A percentile compares a stretch with the other conserved stretches of the same genome.
Conservation (phyloP, 1,140 invertebrate genomes). For the Calycopis cecrops region DNA sequence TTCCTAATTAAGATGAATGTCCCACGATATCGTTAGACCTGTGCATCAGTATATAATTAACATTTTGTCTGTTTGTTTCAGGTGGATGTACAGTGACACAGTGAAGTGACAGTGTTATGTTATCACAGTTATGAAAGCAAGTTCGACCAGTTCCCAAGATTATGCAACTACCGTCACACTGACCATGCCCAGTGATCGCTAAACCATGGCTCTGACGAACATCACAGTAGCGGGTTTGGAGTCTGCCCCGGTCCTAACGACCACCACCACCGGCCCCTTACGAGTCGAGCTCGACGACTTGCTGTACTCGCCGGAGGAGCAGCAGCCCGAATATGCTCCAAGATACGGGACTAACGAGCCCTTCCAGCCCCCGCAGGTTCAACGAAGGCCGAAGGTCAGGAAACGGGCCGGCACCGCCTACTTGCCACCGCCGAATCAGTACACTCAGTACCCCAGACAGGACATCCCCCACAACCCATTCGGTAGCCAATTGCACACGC, state of each 20-base stretch:
- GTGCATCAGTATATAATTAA: neutral
- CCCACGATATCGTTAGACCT: too few relatives aligned
- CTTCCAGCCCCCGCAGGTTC: constrained; percentile 45
- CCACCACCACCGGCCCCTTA: constrained; percentile 43
- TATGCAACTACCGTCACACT: constrained; percentile 49
- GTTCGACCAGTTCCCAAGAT: constrained; percentile 35
- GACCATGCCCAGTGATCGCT: constrained; percentile 39
- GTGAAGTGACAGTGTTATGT: constrained; percentile 44
- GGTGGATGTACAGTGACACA: constrained; percentile 28
- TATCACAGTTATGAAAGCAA: constrained; percentile 43
- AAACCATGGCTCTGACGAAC: constrained; percentile 61
- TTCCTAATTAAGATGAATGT: too few relatives aligned
- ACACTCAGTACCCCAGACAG: constrained; percentile 51
- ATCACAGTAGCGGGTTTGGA: constrained; percentile 47
- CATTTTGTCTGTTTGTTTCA: constrained; percentile 21
- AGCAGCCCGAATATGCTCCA: constrained; percentile 43
- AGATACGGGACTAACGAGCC: constrained; percentile 49
- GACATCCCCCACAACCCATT: constrained; percentile 54
- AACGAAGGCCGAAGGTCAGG: constrained; percentile 52
- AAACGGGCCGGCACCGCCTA: constrained; percentile 64
- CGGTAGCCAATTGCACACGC: constrained; percentile 45
- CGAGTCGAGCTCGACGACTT: constrained; percentile 55
- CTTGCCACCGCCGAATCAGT: constrained; percentile 60
- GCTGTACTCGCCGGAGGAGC: constrained; percentile 54
- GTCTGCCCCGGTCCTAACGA: constrained; percentile 43